Evolutionary conservation across 2,797 vertebrate species (phyloP).

Genomic region (Sebastes variabilis): DNA sequence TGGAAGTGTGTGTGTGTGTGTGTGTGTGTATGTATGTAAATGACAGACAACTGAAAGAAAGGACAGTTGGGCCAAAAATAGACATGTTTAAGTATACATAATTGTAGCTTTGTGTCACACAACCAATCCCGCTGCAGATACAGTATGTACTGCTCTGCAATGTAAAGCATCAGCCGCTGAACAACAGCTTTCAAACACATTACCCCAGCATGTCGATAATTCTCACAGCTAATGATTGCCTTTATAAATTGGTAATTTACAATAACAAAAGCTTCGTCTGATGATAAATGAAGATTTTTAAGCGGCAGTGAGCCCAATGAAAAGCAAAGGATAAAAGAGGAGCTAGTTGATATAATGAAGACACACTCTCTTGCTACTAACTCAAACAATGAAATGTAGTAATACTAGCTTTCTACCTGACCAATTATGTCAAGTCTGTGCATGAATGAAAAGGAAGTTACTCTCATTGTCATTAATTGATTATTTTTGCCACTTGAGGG

Average conservation of each 20-base stretch:
- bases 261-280: conserved; percentile 15
- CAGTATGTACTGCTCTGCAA: background rate
- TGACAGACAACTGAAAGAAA: conserved; percentile 9
- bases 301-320: background rate
- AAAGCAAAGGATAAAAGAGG: conserved; percentile 4
- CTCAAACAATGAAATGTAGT: background rate
- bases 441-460: background rate
- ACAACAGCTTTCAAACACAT: conserved; percentile 20
- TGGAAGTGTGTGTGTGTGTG: background rate
- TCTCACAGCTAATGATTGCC: conserved; percentile 10
- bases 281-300: conserved; percentile 4
- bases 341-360: background rate
- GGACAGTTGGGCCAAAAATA: conserved; percentile 5
- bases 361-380: background rate
- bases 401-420: background rate
- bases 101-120: background rate
- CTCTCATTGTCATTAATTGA: too few species aligned
- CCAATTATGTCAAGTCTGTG: background rate
- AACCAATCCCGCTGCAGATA: background rate
- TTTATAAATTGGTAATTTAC: conserved; percentile 21
- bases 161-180: background rate
- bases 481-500: background rate
- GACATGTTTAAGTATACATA: conserved; percentile 4
- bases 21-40: background rate
- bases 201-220: conserved; percentile 9